These are phyloP conservation scores for Chanos chanos DNA, from an alignment of 2,797 vertebrate genomes.

Conservation along the genomic window DNA sequence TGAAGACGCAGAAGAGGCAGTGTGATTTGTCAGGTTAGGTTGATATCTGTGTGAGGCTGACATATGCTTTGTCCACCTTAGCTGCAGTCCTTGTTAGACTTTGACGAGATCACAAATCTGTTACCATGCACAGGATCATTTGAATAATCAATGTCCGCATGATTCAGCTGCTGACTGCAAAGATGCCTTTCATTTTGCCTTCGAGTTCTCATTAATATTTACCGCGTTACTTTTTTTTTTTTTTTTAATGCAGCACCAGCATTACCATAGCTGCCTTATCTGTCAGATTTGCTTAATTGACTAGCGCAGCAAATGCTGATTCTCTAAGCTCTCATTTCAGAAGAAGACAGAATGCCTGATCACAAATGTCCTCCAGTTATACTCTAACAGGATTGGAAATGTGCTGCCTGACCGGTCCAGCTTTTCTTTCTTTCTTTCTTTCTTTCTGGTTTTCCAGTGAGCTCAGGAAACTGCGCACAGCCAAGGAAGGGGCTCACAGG, in stretches of 20 bases:
- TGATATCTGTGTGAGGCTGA: constrained; percentile 28
- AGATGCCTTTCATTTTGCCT: constrained; percentile 12
- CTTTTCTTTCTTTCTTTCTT: background rate
- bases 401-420: background rate
- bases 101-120: constrained; percentile 37
- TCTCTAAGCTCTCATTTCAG: background rate
- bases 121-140: constrained; percentile 10
- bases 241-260: constrained; percentile 3
- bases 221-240: constrained; percentile 14
- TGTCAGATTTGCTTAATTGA: constrained; percentile 30
- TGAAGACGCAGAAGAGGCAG: constrained; percentile 3
- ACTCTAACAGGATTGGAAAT: constrained; percentile 25
- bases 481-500: too few species aligned
- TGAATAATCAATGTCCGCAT: constrained; percentile 43
- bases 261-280: constrained; percentile 15
- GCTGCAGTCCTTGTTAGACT: constrained; percentile 13
- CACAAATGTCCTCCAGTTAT: constrained; percentile 33
- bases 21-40: constrained; percentile 19
- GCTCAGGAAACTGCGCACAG: too few species aligned
- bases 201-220: constrained; percentile 36
- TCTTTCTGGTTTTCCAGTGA: too few species aligned
- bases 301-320: constrained; percentile 13
- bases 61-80: constrained; percentile 12
- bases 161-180: constrained; percentile 32
- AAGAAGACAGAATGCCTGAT: constrained; percentile 8